Percentiles rank a stretch among this genome's conserved stretches.
phyloP scores from a whole-genome alignment of 2,888 invertebrate genomes.

The Mythimna impura region DNA sequence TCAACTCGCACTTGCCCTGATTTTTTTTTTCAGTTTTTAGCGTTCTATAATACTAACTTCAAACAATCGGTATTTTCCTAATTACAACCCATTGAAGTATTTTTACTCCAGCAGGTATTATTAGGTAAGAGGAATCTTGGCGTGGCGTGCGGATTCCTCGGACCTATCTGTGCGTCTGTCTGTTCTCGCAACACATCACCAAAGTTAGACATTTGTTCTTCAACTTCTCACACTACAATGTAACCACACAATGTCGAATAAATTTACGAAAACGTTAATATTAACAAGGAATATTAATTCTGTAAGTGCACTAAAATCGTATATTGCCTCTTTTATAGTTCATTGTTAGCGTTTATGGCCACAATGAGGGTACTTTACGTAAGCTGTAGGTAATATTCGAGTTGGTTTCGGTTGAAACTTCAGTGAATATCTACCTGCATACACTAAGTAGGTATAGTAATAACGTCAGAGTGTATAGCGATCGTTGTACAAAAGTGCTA shows the following conservation, averaged over 20 bases:
- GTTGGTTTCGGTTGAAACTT: constrained; percentile 49
- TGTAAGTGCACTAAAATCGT: constrained; percentile 52
- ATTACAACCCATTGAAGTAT: not conserved
- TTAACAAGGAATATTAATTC: constrained; percentile 59
- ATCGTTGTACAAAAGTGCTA: constrained; percentile 54
- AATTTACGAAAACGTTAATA: constrained; percentile 48
- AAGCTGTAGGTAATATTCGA: constrained; percentile 52
- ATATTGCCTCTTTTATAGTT: constrained; percentile 59
- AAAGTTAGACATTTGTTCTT: not conserved
- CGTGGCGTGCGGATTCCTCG: not conserved
- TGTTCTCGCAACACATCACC: not conserved
- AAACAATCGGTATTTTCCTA: not conserved
- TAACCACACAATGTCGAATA: constrained; percentile 38
- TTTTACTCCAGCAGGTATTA: not conserved
- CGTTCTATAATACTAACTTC: no score
- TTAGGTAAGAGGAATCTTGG: not conserved
- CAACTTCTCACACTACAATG: constrained; percentile 15
- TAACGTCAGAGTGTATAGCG: constrained; percentile 43
- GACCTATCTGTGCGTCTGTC: not conserved
- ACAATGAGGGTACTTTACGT: constrained; percentile 58
- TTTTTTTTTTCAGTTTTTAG: no score
- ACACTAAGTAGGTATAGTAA: constrained; percentile 38
- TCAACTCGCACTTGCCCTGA: no score
- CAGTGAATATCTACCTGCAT: constrained; percentile 39
- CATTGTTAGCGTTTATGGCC: constrained; percentile 51